Evolutionary conservation across 2,797 vertebrate species (phyloP).

Genomic region (Falco biarmicus): DNA sequence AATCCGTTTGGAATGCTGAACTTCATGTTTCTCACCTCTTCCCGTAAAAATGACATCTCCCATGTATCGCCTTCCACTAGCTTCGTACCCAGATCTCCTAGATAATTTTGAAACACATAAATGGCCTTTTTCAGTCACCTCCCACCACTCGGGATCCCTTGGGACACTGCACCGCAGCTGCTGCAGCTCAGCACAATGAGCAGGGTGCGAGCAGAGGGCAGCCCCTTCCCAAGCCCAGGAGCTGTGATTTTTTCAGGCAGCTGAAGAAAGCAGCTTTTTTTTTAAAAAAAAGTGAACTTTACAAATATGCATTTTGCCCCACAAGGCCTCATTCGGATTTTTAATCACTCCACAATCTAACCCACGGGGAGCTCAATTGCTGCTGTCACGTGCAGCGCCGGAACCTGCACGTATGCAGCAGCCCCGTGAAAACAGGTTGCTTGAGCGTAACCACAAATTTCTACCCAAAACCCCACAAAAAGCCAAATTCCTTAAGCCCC

Average conservation of each 20-base stretch:
- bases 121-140: not conserved
- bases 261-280: not conserved
- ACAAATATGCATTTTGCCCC: not conserved
- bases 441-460: not conserved
- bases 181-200: rapidly evolving
- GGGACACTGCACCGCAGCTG: not conserved
- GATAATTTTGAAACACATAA: not conserved
- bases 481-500: not conserved
- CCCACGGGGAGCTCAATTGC: not conserved
- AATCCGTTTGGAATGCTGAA: not conserved
- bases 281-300: not conserved
- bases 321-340: not conserved
- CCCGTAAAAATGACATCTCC: not conserved
- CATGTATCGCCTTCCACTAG: not conserved
- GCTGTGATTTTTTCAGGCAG: not conserved
- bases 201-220: not conserved
- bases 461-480: not conserved
- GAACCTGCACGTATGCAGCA: not conserved
- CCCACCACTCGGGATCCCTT: not conserved
- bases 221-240: not conserved
- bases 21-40: not conserved
- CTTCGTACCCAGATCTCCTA: not conserved
- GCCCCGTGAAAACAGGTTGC: not conserved
- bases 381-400: not conserved
- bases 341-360: not conserved